Base-by-base conservation (phyloP, 2,888 invertebrate genomes). In the Exephanes ischioxanthus region DNA sequence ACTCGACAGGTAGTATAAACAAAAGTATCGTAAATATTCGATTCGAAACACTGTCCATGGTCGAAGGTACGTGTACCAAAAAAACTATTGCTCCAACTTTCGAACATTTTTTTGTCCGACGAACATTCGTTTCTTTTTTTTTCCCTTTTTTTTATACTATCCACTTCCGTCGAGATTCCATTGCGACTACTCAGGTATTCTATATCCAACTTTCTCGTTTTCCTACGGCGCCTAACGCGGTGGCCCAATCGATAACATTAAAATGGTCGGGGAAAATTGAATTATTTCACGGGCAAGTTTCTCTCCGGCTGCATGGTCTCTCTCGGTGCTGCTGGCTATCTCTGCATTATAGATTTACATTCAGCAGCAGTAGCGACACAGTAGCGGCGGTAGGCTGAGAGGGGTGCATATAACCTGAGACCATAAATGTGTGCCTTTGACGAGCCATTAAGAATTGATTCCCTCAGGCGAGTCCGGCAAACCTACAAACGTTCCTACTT, bases 361-460 rank as follows among this genome's bases (percentile, higher is more conserved):
- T 85, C 76, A 83, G 85, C 79, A 84, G 83, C 70, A 55, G 68
- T 33, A 33, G 78, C 41, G n/a, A 55, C 41, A 80, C 70, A 55
- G 68, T 19, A 33, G 78, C 75, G 58, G 53, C 75, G 66, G 83
- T 76, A 72, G 72, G 55, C 61, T 33, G 70, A 33, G 63, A 45
- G 55, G 19, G 53, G 22, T 71, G 22, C 84, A 71, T 83, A 85
- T 86, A 86, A 81, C 82, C 79, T 68, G 84, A 61, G 82, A 85
- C 84, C 87, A 88, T 86, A 85, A 88, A 86, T 85, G 80, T 83
- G 87, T 81, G 80, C 81, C 86, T 88, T 84, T 85, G 83, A 82
- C 83, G 84, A 88, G 80, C 83, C 85, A 87, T 88, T 86, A 88
- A 88, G 80, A 84, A 88, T 88, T 88, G 76, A 88, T 87, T 88